These are phyloP conservation scores for Callaeas wilsoni DNA, from an alignment of 2,113 vertebrate species.

Conservation along the genomic window DNA sequence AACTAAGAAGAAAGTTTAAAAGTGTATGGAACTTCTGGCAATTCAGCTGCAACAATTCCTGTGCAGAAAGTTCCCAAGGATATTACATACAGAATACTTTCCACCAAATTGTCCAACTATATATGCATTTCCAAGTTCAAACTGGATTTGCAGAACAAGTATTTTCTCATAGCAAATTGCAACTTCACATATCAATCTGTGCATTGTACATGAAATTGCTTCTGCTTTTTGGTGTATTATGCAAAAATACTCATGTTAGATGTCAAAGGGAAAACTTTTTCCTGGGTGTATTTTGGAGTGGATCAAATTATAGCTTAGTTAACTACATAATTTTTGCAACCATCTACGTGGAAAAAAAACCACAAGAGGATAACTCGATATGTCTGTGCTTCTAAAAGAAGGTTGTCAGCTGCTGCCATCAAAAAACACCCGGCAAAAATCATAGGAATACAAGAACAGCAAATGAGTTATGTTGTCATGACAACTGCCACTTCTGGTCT, in stretches of 20 bases:
- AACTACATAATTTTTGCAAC: not conserved
- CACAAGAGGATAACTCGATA: not conserved
- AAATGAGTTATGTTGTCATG: slow-evolving; percentile 52
- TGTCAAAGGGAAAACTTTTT: not conserved
- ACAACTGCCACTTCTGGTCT: slow-evolving; percentile 30
- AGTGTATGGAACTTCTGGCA: not conserved
- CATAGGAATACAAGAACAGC: not conserved
- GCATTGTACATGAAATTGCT: not conserved
- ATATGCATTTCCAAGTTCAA: not conserved
- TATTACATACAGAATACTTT: not conserved
- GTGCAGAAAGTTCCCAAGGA: not conserved
- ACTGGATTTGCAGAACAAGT: not conserved
- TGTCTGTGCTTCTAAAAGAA: not conserved
- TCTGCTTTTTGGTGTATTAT: not conserved
- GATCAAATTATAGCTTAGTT: not conserved
- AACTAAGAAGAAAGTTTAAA: not conserved
- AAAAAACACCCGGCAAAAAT: slow-evolving; percentile 11
- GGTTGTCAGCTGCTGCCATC: not conserved
- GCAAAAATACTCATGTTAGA: not conserved
- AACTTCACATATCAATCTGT: not conserved
- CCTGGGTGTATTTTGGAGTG: not conserved
- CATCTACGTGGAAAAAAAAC: not conserved
- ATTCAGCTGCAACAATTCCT: not conserved
- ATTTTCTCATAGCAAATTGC: not conserved
- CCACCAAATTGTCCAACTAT: not conserved